Percentiles rank a stretch among this genome's conserved stretches.
Conservation (phyloP, 2,113 vertebrate species). For the Aldabrachelys gigantea region DNA sequence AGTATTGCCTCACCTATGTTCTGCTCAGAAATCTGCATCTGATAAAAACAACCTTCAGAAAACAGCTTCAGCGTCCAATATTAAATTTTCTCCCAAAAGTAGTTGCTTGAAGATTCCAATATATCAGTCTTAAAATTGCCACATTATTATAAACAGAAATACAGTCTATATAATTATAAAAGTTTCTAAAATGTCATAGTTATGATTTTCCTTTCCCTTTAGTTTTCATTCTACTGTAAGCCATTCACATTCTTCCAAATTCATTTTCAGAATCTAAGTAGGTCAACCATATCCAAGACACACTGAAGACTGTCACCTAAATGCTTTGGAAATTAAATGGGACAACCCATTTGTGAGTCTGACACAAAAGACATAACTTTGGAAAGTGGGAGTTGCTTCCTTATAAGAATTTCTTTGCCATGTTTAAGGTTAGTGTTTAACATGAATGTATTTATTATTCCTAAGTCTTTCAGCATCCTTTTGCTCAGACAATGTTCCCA, state of each 20-base stretch:
- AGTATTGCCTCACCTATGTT: background rate
- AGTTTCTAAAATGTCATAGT: background rate
- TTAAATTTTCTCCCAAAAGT: background rate
- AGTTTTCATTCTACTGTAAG: background rate
- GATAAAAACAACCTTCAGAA: background rate
- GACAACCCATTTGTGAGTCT: background rate
- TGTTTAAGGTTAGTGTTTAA: background rate
- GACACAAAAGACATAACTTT: background rate
- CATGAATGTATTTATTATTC: background rate
- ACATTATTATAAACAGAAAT: background rate
- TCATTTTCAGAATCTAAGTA: background rate
- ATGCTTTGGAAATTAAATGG: background rate
- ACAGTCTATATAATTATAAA: background rate
- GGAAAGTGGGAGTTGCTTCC: background rate
- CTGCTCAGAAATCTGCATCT: background rate
- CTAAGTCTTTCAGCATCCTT: background rate
- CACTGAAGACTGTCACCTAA: background rate
- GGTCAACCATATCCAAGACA: background rate
- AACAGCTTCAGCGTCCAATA: background rate
- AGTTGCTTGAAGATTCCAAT: background rate
- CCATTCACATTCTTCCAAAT: background rate
- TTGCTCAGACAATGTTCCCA: background rate
- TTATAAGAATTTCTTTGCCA: background rate
- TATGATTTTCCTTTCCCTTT: background rate
- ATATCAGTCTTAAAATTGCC: background rate